These are phyloP conservation scores for Amorpha juglandis DNA, from an alignment of 2,888 invertebrate species.

Conservation along the genomic window DNA sequence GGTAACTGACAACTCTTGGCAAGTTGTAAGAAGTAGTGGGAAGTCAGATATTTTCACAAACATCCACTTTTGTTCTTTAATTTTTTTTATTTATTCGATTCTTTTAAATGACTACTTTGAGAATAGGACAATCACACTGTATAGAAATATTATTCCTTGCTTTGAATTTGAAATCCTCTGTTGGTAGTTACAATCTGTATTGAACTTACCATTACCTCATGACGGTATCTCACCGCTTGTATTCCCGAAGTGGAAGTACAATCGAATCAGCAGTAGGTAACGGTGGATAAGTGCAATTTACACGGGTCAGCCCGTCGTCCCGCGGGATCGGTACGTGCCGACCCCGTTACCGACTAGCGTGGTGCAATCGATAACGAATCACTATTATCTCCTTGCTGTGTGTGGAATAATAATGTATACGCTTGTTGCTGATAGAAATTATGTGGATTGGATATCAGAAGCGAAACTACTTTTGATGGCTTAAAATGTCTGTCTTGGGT, in stretches of 20 bases:
- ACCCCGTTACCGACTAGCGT: neutral
- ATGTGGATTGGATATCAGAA: too few species aligned
- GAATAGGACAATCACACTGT: too few species aligned
- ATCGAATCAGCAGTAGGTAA: conserved; percentile 29
- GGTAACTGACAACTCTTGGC: too few species aligned
- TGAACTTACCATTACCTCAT: neutral
- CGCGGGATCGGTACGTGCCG: conserved; percentile 29
- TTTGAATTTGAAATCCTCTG: too few species aligned
- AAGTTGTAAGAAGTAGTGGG: too few species aligned
- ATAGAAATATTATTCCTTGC: too few species aligned
- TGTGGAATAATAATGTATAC: neutral
- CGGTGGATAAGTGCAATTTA: conserved; percentile 27
- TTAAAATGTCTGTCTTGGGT: too few species aligned
- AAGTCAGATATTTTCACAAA: too few species aligned
- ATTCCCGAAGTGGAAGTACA: conserved; percentile 14
- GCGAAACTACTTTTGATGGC: too few species aligned
- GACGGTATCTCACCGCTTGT: conserved; percentile 5
- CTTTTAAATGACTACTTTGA: too few species aligned
- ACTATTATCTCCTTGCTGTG: neutral
- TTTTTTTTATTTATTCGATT: too few species aligned
- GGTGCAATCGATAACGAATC: conserved; percentile 18
- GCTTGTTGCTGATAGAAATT: neutral
- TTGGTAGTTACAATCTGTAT: neutral
- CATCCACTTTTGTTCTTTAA: too few species aligned
- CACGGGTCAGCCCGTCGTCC: conserved; percentile 25